These are phyloP conservation scores for Crypturellus undulatus DNA, from an alignment of 2,113 vertebrate genomes.

Conservation along the genomic window DNA sequence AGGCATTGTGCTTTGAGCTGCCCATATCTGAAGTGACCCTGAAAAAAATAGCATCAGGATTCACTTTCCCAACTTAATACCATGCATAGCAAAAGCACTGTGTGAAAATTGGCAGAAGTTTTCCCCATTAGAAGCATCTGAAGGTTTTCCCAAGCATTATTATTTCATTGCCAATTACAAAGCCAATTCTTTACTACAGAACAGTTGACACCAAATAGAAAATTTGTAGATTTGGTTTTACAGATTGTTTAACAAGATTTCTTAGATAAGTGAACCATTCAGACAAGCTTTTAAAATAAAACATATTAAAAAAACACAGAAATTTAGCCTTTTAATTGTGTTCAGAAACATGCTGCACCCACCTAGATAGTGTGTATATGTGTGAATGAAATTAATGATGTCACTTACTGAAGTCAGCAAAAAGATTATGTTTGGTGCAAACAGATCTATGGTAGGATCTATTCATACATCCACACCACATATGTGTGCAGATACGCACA, in stretches of 20 bases:
- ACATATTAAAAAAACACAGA: slow-evolving; percentile 58
- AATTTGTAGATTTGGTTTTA: slow-evolving; percentile 74
- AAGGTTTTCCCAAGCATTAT: slow-evolving; percentile 76
- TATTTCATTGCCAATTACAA: slow-evolving; percentile 78
- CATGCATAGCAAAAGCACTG: slow-evolving; percentile 83
- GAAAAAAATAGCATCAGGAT: slow-evolving; percentile 60
- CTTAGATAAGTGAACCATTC: slow-evolving; percentile 52
- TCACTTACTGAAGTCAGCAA: slow-evolving; percentile 57
- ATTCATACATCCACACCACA: slow-evolving; percentile 67
- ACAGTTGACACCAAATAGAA: slow-evolving; percentile 78
- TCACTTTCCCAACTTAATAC: slow-evolving; percentile 76
- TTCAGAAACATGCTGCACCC: slow-evolving; percentile 71
- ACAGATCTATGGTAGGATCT: slow-evolving; percentile 53
- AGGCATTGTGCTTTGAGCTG: slow-evolving; percentile 79
- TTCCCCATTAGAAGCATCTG: slow-evolving; percentile 78
- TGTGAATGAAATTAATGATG: slow-evolving; percentile 52
- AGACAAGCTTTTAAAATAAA: slow-evolving; percentile 44
- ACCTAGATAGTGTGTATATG: slow-evolving; percentile 30
- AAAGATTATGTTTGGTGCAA: slow-evolving; percentile 53
- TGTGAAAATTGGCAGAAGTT: slow-evolving; percentile 76
- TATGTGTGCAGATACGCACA: neutral
- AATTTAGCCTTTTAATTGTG: slow-evolving; percentile 70
- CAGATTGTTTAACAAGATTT: slow-evolving; percentile 64
- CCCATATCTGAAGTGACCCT: slow-evolving; percentile 78
- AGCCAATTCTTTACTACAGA: slow-evolving; percentile 77